Base-by-base conservation (phyloP, 1,140 invertebrate species). In the Zaprionus davidi region DNA sequence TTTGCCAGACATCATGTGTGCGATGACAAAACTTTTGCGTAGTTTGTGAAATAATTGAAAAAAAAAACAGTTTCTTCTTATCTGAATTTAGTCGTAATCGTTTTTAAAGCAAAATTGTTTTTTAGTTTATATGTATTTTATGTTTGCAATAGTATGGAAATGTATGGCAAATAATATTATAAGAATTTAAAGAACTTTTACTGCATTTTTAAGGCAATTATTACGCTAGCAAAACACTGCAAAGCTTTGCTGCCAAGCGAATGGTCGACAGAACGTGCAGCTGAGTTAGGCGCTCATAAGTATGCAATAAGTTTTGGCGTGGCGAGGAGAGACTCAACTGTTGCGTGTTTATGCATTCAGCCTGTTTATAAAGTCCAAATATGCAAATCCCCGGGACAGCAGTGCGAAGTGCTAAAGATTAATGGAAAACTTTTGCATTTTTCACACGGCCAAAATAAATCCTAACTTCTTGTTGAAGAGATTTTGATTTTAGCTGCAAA, bases 381-480 rank as follows among this genome's bases (percentile, higher is more conserved):
- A 88, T 88, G 84, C 81, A 88, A 88, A 88, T 88, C 84, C 78
- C 17, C 57, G 56, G 57, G 38, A 77, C 68, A 83, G 75, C 75
- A 68, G 70, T 38, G 62, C 76, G 55, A 87, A 81, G 71, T 81
- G 81, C 85, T 68, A 84, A 90, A 88, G 84, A 88, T 88, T 84
- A 88, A 90, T 84, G 81, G 78, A 84, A 84, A 88, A 84, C 78
- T 88, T 87, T 82, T 72, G 68, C 56, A 56, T 66, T 70, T 71
- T 62, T 76, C 41, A 71, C 62, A 74, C 60, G 41, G 56, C 58
- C 36, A 72, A 62, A 67, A 68, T 49, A 67, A 68, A 58, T 68
- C 57, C 53, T 2, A 67, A 68, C 56, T 66, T 60, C 56, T 20
- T 2, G 60, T 69, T 82, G 67, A 38, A 55, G 13, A 63, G 76